These are phyloP conservation scores for Sitta europaea DNA, from an alignment of 2,113 vertebrate genomes.

Conservation along the genomic window DNA sequence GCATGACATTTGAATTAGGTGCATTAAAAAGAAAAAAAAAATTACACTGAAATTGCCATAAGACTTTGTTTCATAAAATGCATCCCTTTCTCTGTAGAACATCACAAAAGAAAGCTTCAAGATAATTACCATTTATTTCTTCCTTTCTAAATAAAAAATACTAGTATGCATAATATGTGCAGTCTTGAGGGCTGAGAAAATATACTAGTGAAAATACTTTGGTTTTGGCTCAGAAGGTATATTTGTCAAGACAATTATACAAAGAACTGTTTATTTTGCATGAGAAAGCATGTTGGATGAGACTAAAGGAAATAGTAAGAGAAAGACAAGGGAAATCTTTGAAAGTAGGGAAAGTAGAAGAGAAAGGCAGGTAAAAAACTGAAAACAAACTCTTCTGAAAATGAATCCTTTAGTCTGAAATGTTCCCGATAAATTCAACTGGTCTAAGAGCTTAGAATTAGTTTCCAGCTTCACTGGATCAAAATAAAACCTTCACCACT, in stretches of 20 bases:
- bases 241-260: neutral
- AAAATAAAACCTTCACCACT: neutral
- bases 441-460: neutral
- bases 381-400: neutral
- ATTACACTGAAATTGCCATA: accelerated
- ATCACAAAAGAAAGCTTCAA: neutral
- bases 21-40: neutral
- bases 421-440: neutral
- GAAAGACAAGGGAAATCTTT: neutral
- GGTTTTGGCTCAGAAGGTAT: neutral
- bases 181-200: neutral
- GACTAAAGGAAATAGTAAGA: neutral
- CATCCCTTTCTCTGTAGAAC: neutral
- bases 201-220: neutral
- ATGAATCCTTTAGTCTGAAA: neutral
- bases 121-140: neutral
- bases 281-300: neutral
- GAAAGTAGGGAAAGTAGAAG: neutral
- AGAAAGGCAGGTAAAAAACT: neutral
- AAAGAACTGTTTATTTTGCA: neutral
- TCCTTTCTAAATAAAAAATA: neutral
- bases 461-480: neutral
- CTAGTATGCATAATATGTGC: neutral
- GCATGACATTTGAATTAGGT: neutral
- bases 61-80: neutral